Conservation (phyloP, 2,888 invertebrate genomes). For the Oscheius sp. region DNA sequence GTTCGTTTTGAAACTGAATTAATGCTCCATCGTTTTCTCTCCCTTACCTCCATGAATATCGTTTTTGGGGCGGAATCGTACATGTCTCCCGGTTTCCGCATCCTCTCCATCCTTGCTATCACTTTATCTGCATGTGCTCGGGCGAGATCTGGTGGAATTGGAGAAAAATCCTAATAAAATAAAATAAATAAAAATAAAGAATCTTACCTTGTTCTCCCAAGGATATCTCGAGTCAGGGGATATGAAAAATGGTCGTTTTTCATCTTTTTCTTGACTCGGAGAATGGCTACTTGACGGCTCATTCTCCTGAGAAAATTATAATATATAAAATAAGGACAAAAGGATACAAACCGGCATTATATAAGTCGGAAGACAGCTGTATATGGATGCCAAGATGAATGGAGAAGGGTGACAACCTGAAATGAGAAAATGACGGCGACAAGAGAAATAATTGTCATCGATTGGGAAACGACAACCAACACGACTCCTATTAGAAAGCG, state of each 20-base stretch:
- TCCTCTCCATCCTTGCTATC: constrained; percentile 13
- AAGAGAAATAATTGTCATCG: too few relatives aligned
- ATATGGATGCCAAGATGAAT: background rate
- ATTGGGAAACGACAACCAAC: too few relatives aligned
- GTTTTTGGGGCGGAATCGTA: constrained; percentile 19
- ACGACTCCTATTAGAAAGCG: too few relatives aligned
- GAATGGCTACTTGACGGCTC: constrained; percentile 15
- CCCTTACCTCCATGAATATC: constrained; percentile 8
- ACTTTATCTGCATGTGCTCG: constrained; percentile 25
- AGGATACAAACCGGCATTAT: background rate
- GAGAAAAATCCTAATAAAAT: background rate
- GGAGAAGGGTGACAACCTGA: too few relatives aligned
- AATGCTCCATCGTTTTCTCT: background rate
- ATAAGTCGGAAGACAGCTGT: background rate
- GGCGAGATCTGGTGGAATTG: constrained; percentile 8
- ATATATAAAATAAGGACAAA: background rate
- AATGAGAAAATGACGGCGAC: too few relatives aligned
- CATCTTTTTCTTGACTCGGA: too few relatives aligned
- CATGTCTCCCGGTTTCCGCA: constrained; percentile 22
- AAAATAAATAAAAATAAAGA: background rate
- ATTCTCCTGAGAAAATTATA: background rate
- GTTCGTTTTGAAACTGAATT: constrained; percentile 16
- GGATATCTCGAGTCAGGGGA: constrained; percentile 3
- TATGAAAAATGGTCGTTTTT: constrained; percentile 11
- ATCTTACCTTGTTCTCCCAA: constrained; percentile 11